Base-by-base conservation (phyloP, 2,797 vertebrate genomes). In the Buphagus erythrorhynchus region DNA sequence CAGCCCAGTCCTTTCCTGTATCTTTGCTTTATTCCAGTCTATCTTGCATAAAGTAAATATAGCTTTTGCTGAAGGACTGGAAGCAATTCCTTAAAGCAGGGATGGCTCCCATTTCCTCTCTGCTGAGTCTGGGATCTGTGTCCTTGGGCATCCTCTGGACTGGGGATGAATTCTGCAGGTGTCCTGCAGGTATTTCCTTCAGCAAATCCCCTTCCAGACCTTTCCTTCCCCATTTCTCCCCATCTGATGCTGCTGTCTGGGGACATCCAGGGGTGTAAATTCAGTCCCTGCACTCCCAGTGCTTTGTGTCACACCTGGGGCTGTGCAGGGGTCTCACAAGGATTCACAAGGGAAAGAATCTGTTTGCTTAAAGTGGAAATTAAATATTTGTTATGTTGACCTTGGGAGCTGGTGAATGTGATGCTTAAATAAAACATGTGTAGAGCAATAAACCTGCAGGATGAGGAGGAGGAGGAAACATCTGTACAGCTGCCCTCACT, bases 181-280 rank as follows among this genome's bases (percentile, higher is more conserved):
- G 38, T 28, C 9, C 28, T 49, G 49, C 43, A 4, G 57, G 3
- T 8, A 2, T 31, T 72, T 31, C 75, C 72, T 45, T 24, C n/a
- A 63, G 33, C 38, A 40, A 5, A 22, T 26, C 36, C 8, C 1
- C 35, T 11, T 42, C 63, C 62, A 55, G 49, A 2, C 17, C 71
- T 38, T 13, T 6, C 75, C 20, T 11, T 6, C 6, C 9, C 19
- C 6, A 0, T 19, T 71, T 10, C 31, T 65, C 40, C 3, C 43
- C 1, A 0, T 24, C 58, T 28, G 76, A 2, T 42, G 66, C 33
- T 8, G 6, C 0, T 28, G 6, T 65, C 31, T 65, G 14, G 48
- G 25, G 4, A 13, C 61, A 9, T n/a, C 33, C 10, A 0, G 0
- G 7, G 35, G 22, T 0, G 33, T 16, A 14, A 42, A 43, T 33